Percentiles rank a stretch among this genome's conserved stretches.
Conservation (phyloP, 2,113 vertebrate genomes). For the Nycticryphes semicollaris region DNA sequence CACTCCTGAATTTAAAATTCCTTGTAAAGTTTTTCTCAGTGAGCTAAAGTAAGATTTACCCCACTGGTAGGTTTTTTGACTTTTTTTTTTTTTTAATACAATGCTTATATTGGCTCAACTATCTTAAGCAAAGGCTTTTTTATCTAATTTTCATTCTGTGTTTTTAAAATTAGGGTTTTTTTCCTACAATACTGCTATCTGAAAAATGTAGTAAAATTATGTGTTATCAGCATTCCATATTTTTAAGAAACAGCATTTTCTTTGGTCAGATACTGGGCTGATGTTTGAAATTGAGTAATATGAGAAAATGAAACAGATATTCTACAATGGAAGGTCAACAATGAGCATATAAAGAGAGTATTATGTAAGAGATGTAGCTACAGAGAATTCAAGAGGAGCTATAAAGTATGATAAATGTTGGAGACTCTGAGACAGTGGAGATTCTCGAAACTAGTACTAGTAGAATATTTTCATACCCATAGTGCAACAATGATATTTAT, state of each 20-base stretch:
- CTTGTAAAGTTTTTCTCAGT: not conserved
- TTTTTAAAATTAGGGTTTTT: not conserved
- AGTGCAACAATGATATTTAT: not conserved
- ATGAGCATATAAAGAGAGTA: not conserved
- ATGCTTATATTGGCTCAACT: not conserved
- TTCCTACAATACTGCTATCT: not conserved
- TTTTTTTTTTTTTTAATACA: not conserved
- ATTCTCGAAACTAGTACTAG: not conserved
- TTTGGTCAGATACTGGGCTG: not conserved
- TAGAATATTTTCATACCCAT: not conserved
- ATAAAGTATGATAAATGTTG: not conserved
- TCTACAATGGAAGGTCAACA: not conserved
- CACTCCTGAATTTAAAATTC: not conserved
- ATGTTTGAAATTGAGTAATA: not conserved
- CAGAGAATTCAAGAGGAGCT: not conserved
- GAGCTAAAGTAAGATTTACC: not conserved
- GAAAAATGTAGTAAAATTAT: not conserved
- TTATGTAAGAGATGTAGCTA: not conserved
- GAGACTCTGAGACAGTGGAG: not conserved
- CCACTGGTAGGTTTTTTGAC: not conserved
- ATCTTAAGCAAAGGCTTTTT: not conserved
- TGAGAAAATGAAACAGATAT: not conserved
- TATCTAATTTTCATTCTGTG: not conserved
- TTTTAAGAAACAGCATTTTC: not conserved
- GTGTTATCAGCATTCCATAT: not conserved